These are phyloP conservation scores for Hydrolagus colliei DNA, from an alignment of 2,797 vertebrate genomes.

Conservation along the genomic window DNA sequence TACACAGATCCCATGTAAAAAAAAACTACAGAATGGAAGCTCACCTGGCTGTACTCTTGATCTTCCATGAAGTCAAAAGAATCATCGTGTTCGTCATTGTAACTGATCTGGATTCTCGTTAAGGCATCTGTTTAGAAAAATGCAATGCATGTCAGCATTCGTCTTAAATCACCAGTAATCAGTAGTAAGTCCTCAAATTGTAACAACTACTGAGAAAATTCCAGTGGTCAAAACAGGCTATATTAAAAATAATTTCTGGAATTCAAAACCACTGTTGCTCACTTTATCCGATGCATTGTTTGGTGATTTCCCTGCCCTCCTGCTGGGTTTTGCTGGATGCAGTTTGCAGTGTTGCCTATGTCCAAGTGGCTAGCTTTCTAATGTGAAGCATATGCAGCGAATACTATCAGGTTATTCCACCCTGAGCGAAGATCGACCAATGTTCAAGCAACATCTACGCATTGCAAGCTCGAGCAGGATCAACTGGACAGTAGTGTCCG, in stretches of 20 bases:
- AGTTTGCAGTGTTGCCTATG: too few species aligned
- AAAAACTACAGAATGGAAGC: neutral
- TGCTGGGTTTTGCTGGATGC: too few species aligned
- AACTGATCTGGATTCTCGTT: conserved; percentile 80
- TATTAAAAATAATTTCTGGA: neutral
- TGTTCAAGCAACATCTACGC: too few species aligned
- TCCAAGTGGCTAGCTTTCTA: too few species aligned
- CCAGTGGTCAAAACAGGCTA: too few species aligned
- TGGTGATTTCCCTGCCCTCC: too few species aligned
- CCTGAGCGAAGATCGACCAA: too few species aligned
- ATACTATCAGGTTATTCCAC: too few species aligned
- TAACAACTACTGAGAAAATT: neutral
- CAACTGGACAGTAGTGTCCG: too few species aligned
- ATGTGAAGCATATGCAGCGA: too few species aligned
- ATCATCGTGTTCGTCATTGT: conserved; percentile 70
- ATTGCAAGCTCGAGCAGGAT: too few species aligned
- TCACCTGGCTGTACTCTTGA: conserved; percentile 83
- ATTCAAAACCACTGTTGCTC: neutral
- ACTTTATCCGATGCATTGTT: neutral
- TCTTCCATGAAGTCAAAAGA: conserved; percentile 79
- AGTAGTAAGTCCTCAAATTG: neutral
- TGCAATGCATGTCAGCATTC: conserved; percentile 26
- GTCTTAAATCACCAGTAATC: neutral
- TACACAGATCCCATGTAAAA: too few species aligned
- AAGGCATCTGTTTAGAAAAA: conserved; percentile 68